Conservation (phyloP, 2,797 vertebrate genomes). For the Tinamus major region DNA sequence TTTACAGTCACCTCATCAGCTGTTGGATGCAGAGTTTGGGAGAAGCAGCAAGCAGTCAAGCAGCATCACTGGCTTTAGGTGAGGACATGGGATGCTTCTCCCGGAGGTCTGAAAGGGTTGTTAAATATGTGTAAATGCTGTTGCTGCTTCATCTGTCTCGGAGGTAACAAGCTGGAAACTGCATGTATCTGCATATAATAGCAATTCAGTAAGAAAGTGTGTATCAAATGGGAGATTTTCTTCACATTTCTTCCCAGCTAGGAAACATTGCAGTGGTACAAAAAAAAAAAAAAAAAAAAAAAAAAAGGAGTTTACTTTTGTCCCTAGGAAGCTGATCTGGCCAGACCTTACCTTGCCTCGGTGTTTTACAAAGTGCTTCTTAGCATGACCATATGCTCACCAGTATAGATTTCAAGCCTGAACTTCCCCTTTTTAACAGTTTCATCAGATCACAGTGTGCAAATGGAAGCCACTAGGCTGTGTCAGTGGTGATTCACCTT, state of each 20-base stretch:
- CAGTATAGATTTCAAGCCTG: not conserved
- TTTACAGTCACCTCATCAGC: not conserved
- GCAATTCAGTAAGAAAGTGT: not conserved
- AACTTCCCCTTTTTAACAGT: not conserved
- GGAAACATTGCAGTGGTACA: rapidly evolving
- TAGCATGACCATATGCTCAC: not conserved
- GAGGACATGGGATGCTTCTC: not conserved
- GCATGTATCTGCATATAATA: not conserved
- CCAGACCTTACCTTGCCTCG: not conserved
- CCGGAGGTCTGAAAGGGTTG: not conserved
- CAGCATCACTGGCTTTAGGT: not conserved
- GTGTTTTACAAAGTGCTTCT: not conserved
- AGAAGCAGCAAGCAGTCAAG: not conserved
- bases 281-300: not conserved
- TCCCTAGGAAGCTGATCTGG: not conserved
- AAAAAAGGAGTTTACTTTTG: not conserved
- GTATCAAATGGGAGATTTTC: not conserved
- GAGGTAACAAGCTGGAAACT: not conserved
- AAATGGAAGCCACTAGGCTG: not conserved
- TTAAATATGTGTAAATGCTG: not conserved
- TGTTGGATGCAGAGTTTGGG: not conserved
- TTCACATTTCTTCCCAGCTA: not conserved
- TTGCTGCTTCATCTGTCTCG: not conserved
- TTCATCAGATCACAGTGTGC: not conserved
- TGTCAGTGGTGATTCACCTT: not conserved